phyloP scores from a whole-genome alignment of 2,113 vertebrate species.

The Pontoporia blainvillei region DNA sequence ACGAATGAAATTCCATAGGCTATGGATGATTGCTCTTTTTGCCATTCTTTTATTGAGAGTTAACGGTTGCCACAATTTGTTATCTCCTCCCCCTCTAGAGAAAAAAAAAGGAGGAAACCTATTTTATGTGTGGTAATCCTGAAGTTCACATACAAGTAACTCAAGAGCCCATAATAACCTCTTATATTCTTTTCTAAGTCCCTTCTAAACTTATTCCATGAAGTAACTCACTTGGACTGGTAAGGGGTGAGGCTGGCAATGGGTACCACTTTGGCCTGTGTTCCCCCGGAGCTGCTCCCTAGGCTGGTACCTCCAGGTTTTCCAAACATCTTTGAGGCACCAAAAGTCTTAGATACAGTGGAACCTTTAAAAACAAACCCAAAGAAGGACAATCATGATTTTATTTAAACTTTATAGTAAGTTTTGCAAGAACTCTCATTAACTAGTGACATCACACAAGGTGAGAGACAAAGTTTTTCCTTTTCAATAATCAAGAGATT shows the following conservation, averaged over 20 bases:
- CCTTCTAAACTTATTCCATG: not conserved
- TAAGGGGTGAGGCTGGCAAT: conserved; percentile 97
- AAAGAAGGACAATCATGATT: not conserved
- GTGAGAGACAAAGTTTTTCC: not conserved
- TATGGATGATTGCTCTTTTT: not conserved
- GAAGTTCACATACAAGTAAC: not conserved
- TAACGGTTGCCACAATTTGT: not conserved
- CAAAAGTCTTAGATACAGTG: conserved; percentile 77
- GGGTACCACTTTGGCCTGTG: conserved; percentile 91
- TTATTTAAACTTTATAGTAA: not conserved
- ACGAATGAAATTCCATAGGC: not conserved
- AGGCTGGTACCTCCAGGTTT: conserved; percentile 76
- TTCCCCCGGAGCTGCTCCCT: conserved; percentile 84
- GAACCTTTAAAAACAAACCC: conserved; percentile 68
- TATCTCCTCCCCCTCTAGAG: not conserved
- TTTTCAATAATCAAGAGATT: not conserved
- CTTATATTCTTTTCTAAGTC: not conserved
- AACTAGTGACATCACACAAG: not conserved
- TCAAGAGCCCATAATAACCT: not conserved
- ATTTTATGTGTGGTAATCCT: not conserved
- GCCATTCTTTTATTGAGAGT: not conserved
- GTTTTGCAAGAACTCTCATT: not conserved
- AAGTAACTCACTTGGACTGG: conserved; percentile 92
- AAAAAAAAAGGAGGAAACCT: not conserved
- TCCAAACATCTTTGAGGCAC: conserved; percentile 82